phyloP scores from a whole-genome alignment of 2,113 vertebrate genomes.

The Hipposideros armiger region DNA sequence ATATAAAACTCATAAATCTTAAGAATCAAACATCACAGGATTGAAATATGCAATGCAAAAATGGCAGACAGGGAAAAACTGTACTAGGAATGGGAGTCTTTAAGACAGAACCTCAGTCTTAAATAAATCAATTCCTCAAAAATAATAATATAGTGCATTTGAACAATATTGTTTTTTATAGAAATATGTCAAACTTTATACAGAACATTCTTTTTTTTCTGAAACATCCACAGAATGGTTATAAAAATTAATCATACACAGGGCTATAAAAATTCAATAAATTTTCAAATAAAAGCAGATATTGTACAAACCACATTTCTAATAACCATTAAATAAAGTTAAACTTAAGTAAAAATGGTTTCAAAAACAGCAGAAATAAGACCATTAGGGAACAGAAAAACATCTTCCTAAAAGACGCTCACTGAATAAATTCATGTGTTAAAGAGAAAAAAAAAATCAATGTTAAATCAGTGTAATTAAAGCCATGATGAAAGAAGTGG shows the following conservation, averaged over 20 bases:
- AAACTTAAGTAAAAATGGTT: not conserved
- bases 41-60: conserved; percentile 52
- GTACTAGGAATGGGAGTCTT: not conserved
- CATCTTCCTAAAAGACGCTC: not conserved
- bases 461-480: not conserved
- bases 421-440: not conserved
- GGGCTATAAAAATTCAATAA: not conserved
- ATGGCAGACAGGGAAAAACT: not conserved
- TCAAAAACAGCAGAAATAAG: conserved; percentile 23
- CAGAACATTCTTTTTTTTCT: not conserved
- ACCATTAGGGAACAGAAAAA: not conserved
- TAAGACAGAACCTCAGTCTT: not conserved
- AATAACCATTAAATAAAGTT: not conserved
- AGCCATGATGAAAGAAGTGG: not conserved
- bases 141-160: not conserved
- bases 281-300: not conserved
- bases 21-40: conserved; percentile 72
- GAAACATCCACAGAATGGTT: not conserved
- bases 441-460: conserved; percentile 17
- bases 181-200: not conserved
- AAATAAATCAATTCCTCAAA: not conserved
- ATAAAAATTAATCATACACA: not conserved
- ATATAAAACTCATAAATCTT: conserved; percentile 79
- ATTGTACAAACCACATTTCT: not conserved
- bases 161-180: not conserved